Base-by-base conservation (phyloP, 2,113 vertebrate genomes). In the Pseudorectes ferrugineus region DNA sequence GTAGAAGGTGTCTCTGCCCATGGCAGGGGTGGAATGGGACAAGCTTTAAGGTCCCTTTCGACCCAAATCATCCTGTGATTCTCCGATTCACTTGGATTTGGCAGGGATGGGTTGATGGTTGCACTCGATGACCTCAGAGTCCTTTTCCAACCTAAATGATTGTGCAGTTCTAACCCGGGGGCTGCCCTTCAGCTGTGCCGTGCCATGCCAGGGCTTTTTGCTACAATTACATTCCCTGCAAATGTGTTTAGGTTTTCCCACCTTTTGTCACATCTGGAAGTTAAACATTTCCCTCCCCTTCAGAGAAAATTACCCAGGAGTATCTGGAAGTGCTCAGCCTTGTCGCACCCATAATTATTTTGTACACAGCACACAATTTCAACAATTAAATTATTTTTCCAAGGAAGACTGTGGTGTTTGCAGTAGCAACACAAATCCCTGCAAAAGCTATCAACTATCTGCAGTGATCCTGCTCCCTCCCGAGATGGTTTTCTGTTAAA, bases 401-500 rank as follows among this genome's bases (percentile, higher is more conserved):
- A 52, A 84, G 40, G 46, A 89, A 73, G 31, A 4, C 22, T 0
- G 31, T 89, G 65, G 55, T 59, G 87, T 81, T 95, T 87, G 42
- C 80, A 91, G 86, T 91, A 95, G 52, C 55, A 82, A 45, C 61
- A 78, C 11, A 28, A 87, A 74, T 17, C 25, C 48, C 96, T 97
- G 96, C 65, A 93, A 95, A 97, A 97, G 57, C 83, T 74, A 97
- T 97, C 92, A 95, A 9, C 88, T 94, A 40, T 91, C 88, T 90
- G 62, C 88, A 46, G 55, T 9, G 28, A 84, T 84, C 55, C 89
- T 67, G 91, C 45, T 86, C 79, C 46, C 83, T 95, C 80, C 72
- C 35, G 65, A 63, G 87, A 89, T 28, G 23, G 24, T 70, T 54
- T 31, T 63, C 94, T 93, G 95, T n/a, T 94, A 92, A 96, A 97